Evolutionary conservation across 1,140 invertebrate genomes (phyloP).

Genomic region (Drosophila sp.): DNA sequence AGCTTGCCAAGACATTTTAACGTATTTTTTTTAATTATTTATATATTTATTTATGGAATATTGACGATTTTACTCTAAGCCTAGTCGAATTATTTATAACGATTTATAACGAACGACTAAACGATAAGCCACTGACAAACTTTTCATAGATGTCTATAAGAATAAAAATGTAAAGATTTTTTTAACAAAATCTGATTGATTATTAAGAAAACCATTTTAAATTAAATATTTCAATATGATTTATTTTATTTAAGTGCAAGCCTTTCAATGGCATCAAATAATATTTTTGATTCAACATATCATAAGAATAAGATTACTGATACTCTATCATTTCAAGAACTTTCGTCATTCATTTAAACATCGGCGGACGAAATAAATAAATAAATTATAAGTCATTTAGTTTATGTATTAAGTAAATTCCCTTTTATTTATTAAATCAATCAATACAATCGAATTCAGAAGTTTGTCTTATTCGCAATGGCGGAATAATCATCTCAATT

Average conservation of each 20-base stretch:
- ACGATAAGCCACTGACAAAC: constrained; percentile 4
- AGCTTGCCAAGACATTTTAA: constrained; percentile 30
- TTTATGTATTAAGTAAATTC: no score
- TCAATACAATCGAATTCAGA: not conserved
- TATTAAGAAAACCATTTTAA: no score
- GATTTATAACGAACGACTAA: not conserved
- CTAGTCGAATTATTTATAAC: not conserved
- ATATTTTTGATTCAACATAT: no score
- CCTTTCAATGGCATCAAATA: no score
- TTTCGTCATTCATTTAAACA: no score
- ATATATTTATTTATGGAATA: constrained; percentile 1
- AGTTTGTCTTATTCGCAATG: not conserved
- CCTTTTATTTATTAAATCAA: no score
- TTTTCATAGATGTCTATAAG: not conserved
- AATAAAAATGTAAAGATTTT: not conserved
- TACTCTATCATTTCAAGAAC: constrained; percentile 98
- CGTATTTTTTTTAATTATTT: constrained; percentile 7
- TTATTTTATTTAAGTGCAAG: no score
- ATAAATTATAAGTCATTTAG: no score
- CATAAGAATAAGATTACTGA: constrained; percentile 91
- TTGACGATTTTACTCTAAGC: constrained; percentile 1
- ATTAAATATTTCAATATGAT: no score
- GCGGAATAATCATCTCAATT: not conserved
- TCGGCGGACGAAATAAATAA: no score
- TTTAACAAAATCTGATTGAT: no score